A percentile compares a stretch with the other conserved stretches of the same genome.
phyloP scores from a whole-genome alignment of 2,797 vertebrate species.

The Poecilia picta region DNA sequence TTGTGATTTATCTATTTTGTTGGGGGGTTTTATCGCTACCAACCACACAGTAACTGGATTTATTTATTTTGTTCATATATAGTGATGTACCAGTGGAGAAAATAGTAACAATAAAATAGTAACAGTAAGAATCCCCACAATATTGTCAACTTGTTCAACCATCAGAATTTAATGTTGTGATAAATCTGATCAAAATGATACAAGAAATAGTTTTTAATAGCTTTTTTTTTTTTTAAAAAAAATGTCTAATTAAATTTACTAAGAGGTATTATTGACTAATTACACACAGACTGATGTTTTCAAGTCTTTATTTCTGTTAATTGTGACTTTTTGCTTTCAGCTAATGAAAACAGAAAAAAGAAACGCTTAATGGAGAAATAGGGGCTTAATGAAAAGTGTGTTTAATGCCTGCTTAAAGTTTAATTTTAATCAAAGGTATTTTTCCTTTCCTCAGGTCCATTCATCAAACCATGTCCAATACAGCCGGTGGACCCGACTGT shows the following conservation, averaged over 20 bases:
- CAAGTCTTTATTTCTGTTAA: background rate
- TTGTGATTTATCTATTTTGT: background rate
- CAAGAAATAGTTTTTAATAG: background rate
- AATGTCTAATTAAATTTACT: background rate
- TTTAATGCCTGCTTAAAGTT: background rate
- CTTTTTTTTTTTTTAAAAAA: background rate
- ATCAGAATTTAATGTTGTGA: background rate
- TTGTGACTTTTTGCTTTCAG: background rate
- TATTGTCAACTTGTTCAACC: background rate
- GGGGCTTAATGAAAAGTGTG: background rate
- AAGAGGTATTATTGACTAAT: background rate
- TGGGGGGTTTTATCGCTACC: background rate
- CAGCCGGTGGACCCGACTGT: constrained; percentile 92
- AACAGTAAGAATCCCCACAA: background rate
- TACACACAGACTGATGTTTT: background rate
- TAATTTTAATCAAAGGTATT: background rate
- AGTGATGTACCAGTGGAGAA: background rate
- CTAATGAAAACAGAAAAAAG: background rate
- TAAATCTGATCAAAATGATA: background rate
- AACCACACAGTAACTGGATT: background rate
- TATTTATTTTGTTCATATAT: background rate
- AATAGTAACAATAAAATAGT: background rate
- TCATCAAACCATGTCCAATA: constrained; percentile 84
- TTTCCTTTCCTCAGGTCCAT: constrained; percentile 79
- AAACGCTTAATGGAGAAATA: background rate